Percentiles rank a stretch among this genome's conserved stretches.
phyloP scores from a whole-genome alignment of 2,888 invertebrate genomes.

The Helicoverpa assulta region DNA sequence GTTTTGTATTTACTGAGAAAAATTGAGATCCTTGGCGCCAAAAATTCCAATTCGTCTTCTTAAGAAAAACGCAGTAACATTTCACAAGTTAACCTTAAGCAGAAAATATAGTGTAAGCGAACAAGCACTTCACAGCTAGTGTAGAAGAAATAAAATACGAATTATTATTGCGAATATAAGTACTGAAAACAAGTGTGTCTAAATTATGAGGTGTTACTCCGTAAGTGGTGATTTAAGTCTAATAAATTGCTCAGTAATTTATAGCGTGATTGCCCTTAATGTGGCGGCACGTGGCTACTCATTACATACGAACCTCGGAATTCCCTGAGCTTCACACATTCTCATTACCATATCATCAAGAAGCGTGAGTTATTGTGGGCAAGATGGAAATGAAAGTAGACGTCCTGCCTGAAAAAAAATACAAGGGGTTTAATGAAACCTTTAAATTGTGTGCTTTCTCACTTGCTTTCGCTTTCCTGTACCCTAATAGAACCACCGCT shows the following conservation, averaged over 20 bases:
- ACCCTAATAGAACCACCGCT: conserved; percentile 74
- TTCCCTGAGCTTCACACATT: conserved; percentile 27
- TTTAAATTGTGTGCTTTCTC: conserved; percentile 76
- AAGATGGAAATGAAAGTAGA: conserved; percentile 57
- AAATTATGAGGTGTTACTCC: conserved; percentile 54
- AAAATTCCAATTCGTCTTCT: no score
- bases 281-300: conserved; percentile 19
- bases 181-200: conserved; percentile 45
- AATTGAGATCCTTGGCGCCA: no score
- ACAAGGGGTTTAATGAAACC: conserved; percentile 76
- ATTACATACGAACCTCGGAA: conserved; percentile 24
- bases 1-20: no score
- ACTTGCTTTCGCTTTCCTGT: conserved; percentile 74
- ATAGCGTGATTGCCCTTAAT: conserved; percentile 59
- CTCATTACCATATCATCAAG: conserved; percentile 17
- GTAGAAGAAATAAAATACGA: conserved; percentile 17
- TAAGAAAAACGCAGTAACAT: neutral
- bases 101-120: neutral
- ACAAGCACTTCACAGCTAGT: conserved; percentile 5
- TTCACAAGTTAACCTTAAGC: neutral
- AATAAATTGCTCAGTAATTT: conserved; percentile 66
- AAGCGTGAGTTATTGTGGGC: neutral
- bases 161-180: conserved; percentile 15
- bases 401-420: conserved; percentile 60
- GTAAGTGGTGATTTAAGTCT: conserved; percentile 55